A percentile compares a stretch with the other conserved stretches of the same genome.
phyloP scores from a whole-genome alignment of 2,888 invertebrate species.

The Cheilosia scutellata region DNA sequence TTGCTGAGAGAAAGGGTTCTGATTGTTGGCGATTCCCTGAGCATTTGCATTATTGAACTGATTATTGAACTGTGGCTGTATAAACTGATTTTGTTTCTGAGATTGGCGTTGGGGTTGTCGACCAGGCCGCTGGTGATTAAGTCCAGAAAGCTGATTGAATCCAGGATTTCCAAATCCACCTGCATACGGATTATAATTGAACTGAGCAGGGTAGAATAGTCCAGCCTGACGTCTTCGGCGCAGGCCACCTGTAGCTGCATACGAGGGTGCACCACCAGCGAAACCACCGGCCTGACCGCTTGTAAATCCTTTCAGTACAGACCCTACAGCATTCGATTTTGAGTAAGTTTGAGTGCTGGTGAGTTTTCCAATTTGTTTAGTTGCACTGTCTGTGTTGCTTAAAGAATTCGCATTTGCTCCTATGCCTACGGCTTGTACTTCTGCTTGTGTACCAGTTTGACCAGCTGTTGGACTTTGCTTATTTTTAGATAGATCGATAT shows the following conservation, averaged over 20 bases:
- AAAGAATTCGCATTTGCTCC: conserved; percentile 78
- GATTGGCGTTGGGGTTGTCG: neutral
- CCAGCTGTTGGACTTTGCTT: conserved; percentile 77
- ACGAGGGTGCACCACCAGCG: conserved; percentile 77
- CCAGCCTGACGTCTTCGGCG: conserved; percentile 69
- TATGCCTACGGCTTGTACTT: conserved; percentile 77
- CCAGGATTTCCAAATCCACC: conserved; percentile 1
- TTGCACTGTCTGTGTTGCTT: conserved; percentile 78
- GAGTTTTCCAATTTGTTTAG: conserved; percentile 78
- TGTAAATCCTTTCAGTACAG: conserved; percentile 79
- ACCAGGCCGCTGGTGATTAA: neutral
- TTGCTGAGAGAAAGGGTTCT: conserved; percentile 78
- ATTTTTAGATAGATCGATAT: conserved; percentile 79
- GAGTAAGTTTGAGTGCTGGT: conserved; percentile 79
- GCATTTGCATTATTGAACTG: conserved; percentile 76
- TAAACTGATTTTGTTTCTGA: neutral
- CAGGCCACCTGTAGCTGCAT: conserved; percentile 32
- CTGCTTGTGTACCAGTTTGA: conserved; percentile 78
- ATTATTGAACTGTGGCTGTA: neutral
- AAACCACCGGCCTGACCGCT: conserved; percentile 79
- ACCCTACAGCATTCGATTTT: conserved; percentile 80
- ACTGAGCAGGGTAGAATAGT: conserved; percentile 48
- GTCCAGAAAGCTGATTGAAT: conserved; percentile 8
- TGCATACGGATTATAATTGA: neutral
- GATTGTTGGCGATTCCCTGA: conserved; percentile 77